These are phyloP conservation scores for Taenioides sp. DNA, from an alignment of 2,797 vertebrate genomes.

Conservation along the genomic window DNA sequence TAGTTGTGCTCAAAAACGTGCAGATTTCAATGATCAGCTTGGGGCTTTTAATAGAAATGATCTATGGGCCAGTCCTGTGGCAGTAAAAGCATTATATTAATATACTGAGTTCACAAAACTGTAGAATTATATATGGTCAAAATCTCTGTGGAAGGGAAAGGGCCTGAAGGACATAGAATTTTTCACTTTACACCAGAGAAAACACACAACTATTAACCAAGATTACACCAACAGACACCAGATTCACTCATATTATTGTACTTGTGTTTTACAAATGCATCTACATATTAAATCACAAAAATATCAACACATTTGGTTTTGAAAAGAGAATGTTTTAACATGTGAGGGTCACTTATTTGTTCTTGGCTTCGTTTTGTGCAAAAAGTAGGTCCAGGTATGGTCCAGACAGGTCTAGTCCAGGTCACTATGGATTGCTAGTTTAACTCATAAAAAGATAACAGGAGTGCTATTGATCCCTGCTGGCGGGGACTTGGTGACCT, in stretches of 20 bases:
- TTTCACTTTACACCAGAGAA: not conserved
- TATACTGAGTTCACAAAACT: not conserved
- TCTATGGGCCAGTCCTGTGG: too few species aligned
- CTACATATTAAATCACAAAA: not conserved
- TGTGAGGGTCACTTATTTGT: not conserved
- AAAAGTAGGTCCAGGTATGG: not conserved
- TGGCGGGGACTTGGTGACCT: not conserved
- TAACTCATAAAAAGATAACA: conserved; percentile 24
- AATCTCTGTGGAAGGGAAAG: not conserved
- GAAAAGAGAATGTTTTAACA: not conserved
- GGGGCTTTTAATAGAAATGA: too few species aligned
- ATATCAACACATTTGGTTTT: not conserved
- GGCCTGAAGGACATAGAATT: not conserved
- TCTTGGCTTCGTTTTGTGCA: not conserved
- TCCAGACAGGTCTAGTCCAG: not conserved
- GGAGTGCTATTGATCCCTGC: not conserved
- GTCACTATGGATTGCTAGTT: conserved; percentile 23
- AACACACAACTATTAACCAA: not conserved
- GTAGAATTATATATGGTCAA: not conserved
- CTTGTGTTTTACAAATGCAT: too few species aligned
- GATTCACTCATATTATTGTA: not conserved
- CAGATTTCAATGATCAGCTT: too few species aligned
- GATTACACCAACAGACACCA: not conserved
- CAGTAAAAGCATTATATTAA: not conserved
- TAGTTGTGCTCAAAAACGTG: too few species aligned